These are phyloP conservation scores for Crocuta crocuta DNA, from an alignment of 2,113 vertebrate genomes.

Conservation along the genomic window DNA sequence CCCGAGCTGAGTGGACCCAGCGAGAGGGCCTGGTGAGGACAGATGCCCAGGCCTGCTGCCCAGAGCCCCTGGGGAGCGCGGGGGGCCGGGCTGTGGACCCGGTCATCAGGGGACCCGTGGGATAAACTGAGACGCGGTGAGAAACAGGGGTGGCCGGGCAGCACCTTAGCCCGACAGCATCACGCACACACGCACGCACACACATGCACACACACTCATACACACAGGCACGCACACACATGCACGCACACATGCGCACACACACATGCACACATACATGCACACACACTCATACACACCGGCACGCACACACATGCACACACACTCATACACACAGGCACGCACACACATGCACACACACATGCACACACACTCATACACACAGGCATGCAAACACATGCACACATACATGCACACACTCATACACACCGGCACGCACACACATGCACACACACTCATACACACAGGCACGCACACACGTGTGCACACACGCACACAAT, in stretches of 20 bases:
- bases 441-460: no score
- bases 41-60: not conserved
- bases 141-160: rapidly evolving
- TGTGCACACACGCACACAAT: no score
- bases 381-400: rapidly evolving
- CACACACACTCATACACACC: no score
- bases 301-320: no score
- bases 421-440: no score
- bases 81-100: not conserved
- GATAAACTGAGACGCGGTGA: not conserved
- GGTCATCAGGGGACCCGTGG: not conserved
- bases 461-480: rapidly evolving
- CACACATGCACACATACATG: no score
- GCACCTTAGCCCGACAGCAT: not conserved
- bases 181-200: no score
- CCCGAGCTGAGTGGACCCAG: not conserved
- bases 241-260: no score
- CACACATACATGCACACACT: no score
- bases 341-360: no score
- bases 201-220: not conserved
- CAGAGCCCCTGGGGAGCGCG: not conserved
- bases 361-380: no score
- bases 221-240: rapidly evolving
- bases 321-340: no score
- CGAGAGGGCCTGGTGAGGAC: not conserved